phyloP scores from a whole-genome alignment of 2,888 invertebrate species.

The Thera obeliscata region DNA sequence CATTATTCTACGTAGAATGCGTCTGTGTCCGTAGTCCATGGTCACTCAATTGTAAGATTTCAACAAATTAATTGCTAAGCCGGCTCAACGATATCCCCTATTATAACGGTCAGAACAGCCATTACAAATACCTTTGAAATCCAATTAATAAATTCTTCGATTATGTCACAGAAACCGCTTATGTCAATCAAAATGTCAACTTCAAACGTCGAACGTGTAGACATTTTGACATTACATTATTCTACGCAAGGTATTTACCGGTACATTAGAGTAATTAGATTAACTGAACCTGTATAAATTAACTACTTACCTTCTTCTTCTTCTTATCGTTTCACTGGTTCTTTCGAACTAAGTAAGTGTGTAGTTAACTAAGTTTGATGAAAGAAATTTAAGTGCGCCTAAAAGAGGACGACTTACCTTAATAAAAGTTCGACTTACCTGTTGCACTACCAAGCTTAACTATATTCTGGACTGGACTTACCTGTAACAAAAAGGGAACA shows the following conservation, averaged over 20 bases:
- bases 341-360: too few species aligned
- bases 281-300: background rate
- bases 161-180: conserved; percentile 5
- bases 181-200: conserved; percentile 30
- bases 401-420: background rate
- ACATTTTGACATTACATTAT: conserved; percentile 38
- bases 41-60: too few species aligned
- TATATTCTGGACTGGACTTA: conserved; percentile 34
- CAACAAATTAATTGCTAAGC: too few species aligned
- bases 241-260: conserved; percentile 5
- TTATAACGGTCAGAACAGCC: too few species aligned
- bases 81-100: too few species aligned
- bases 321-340: too few species aligned
- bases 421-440: background rate
- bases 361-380: too few species aligned
- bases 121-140: conserved; percentile 11
- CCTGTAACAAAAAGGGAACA: conserved; percentile 46
- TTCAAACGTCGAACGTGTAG: conserved; percentile 20
- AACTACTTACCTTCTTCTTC: too few species aligned
- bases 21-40: too few species aligned
- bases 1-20: conserved; percentile 7
- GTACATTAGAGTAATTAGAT: background rate
- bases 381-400: too few species aligned
- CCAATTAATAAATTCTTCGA: conserved; percentile 19
- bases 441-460: background rate